Base-by-base conservation (phyloP, 1,140 invertebrate species). In the Lerema accius region DNA sequence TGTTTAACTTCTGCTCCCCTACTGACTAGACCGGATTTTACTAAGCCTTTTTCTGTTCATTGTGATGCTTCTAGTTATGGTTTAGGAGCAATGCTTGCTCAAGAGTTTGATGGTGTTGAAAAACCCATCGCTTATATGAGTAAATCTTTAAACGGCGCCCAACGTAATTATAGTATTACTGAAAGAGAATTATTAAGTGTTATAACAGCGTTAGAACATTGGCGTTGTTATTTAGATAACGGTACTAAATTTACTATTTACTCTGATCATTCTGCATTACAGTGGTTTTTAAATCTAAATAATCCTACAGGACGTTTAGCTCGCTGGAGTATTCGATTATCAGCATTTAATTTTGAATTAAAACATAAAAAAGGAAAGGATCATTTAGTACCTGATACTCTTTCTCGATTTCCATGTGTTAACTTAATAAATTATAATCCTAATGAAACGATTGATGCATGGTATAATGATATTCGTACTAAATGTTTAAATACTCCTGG, bases 201-300 rank as follows among this genome's bases (percentile, higher is more conserved):
- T 5, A 55, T 55, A 13, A 42, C 35, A 11, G 51, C 51, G 2
- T 40, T 55, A 40, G 51, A 69, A 37, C 56, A 69, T 14, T 69
- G 67, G 67, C 49, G 58, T 11, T 69, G 67, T 32, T 69, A 69
- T 51, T 35, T 69, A 3, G 67, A 69, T 11, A 69, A 64, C 13
- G 67, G 67, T 9, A 42, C 58, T 42, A 3, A 13, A 4, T 67
- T 63, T 35, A 45, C 51, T 17, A 15, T 69, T 5, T 69, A 58
- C 9, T 76, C 73, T 6, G 74, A 82, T 28, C 78, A 79, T 55
- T 39, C 66, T 4, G 67, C 67, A 6, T 35, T 80, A 5, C 62
- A 73, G 28, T 76, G 79, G 75, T 67, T 82, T n/a, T 60, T 80
- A 40, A 51, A 32, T 23, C 9, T 61, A 14, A 42, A 9, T 26